Evolutionary conservation across 2,797 vertebrate genomes (phyloP).

Genomic region (Diceros bicornis): DNA sequence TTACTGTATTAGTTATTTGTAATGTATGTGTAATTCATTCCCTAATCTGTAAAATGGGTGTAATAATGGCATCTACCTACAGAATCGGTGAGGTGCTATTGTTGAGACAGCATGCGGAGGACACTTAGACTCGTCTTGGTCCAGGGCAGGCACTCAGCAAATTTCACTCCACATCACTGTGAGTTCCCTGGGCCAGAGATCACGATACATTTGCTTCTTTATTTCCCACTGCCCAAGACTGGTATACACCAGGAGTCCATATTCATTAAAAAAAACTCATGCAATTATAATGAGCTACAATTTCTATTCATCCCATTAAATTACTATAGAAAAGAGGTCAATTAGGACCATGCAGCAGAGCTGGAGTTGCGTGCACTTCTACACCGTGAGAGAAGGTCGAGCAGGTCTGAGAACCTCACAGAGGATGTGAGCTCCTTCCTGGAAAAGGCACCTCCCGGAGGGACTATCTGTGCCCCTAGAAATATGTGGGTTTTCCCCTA

Average conservation of each 20-base stretch:
- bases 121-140: too few species aligned
- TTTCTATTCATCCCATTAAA: background rate
- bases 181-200: background rate
- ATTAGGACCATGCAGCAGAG: fast-evolving
- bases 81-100: fast-evolving
- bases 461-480: background rate
- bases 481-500: background rate
- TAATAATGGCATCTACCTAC: fast-evolving
- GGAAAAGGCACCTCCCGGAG: background rate
- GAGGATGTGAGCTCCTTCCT: background rate
- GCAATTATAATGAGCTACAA: background rate
- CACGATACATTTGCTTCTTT: fast-evolving
- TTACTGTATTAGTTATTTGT: background rate
- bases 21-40: fast-evolving
- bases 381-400: fast-evolving
- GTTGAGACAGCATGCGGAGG: fast-evolving
- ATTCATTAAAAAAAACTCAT: background rate
- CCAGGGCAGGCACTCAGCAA: background rate
- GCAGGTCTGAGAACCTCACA: too few species aligned
- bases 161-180: fast-evolving
- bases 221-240: too few species aligned
- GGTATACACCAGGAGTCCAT: background rate
- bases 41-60: background rate
- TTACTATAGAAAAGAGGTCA: background rate
- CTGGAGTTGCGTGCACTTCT: too few species aligned